Evolutionary conservation across 1,140 invertebrate species (phyloP).

Genomic region (Pseudomyrmex gracilis): DNA sequence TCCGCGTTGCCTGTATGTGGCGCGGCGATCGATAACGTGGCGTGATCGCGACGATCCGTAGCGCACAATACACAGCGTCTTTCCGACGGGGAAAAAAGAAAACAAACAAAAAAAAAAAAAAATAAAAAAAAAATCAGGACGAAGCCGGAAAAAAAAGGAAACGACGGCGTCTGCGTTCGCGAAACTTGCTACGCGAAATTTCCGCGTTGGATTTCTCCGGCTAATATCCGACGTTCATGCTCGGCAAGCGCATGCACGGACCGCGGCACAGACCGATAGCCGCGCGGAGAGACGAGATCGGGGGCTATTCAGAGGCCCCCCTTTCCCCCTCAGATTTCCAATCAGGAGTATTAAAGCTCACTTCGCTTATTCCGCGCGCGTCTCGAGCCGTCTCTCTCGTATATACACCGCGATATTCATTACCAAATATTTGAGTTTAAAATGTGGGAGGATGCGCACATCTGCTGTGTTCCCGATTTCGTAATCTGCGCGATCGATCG

Average conservation of each 20-base stretch:
- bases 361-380: conserved; percentile 45
- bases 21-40: conserved; percentile 42
- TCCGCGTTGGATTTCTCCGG: conserved; percentile 54
- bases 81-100: background rate
- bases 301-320: conserved; percentile 66
- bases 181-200: conserved; percentile 24
- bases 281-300: conserved; percentile 61
- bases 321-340: conserved; percentile 77
- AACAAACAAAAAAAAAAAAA: background rate
- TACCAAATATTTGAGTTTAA: conserved; percentile 81
- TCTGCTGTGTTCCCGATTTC: conserved; percentile 18
- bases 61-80: conserved; percentile 5
- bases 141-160: conserved; percentile 3
- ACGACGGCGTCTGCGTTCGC: background rate
- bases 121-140: background rate
- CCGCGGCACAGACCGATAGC: conserved; percentile 65
- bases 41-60: conserved; percentile 35
- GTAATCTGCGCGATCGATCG: conserved; percentile 32
- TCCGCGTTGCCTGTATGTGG: conserved; percentile 7
- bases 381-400: conserved; percentile 25
- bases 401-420: conserved; percentile 76
- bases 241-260: conserved; percentile 33
- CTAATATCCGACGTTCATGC: conserved; percentile 63
- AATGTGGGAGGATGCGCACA: conserved; percentile 61
- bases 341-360: conserved; percentile 81